A percentile compares a stretch with the other conserved stretches of the same genome.
These are phyloP conservation scores for Tichodroma muraria DNA, from an alignment of 2,113 vertebrate species.

Conservation along the genomic window DNA sequence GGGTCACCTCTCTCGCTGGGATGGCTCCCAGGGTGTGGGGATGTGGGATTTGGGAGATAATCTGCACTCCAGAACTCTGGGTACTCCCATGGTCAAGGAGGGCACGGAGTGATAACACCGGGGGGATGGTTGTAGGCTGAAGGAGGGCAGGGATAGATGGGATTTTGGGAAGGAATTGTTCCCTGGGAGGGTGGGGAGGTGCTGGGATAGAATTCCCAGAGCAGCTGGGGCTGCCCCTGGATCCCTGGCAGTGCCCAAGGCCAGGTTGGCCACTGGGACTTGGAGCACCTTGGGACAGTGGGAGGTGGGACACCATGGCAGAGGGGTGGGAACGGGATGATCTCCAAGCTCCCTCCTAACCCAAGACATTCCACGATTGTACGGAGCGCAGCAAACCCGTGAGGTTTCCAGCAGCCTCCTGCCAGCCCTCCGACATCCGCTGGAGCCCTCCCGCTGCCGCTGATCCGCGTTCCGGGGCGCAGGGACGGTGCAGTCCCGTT, in stretches of 20 bases:
- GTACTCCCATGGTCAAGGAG: background rate
- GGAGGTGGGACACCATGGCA: background rate
- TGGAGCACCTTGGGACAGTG: background rate
- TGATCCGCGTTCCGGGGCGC: background rate
- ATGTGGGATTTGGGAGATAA: background rate
- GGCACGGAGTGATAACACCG: background rate
- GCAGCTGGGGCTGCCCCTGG: background rate
- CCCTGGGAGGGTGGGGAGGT: background rate
- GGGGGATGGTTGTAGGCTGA: background rate
- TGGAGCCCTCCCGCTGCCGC: background rate
- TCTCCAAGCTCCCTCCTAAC: background rate
- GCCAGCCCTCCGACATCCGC: background rate
- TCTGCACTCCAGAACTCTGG: background rate
- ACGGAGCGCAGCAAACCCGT: fast-evolving
- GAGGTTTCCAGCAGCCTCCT: background rate
- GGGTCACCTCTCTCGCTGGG: fast-evolving
- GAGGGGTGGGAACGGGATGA: background rate
- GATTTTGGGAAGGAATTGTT: background rate
- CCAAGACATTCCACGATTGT: background rate
- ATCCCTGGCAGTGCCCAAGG: background rate
- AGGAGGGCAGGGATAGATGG: background rate
- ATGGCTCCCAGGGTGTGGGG: background rate
- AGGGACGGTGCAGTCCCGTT: background rate
- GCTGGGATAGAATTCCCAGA: fast-evolving
- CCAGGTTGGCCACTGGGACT: background rate